Conservation (phyloP, 2,888 invertebrate species). For the Erpobdella octoculata region DNA sequence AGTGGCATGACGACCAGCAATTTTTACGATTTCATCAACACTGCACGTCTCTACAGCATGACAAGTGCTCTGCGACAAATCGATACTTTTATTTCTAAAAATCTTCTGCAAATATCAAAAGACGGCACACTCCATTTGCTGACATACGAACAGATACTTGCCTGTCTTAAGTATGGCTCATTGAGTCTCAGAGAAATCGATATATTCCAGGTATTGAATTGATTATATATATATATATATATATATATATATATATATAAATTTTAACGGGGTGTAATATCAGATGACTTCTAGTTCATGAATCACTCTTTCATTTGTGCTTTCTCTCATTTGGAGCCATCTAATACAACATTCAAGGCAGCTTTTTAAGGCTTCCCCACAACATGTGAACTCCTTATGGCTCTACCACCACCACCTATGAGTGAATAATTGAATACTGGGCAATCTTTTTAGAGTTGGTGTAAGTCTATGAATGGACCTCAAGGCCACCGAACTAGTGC, state of each 20-base stretch:
- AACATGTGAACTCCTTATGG: too few relatives aligned
- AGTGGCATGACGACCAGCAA: slow-evolving; percentile 52
- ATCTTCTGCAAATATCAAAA: slow-evolving; percentile 50
- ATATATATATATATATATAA: too few relatives aligned
- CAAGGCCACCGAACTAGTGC: too few relatives aligned
- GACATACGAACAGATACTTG: slow-evolving; percentile 48
- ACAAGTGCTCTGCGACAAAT: slow-evolving; percentile 51
- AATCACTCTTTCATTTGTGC: neutral
- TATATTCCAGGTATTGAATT: slow-evolving; percentile 46
- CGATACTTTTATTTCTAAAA: slow-evolving; percentile 50
- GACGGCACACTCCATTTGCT: slow-evolving; percentile 47
- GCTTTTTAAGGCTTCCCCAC: too few relatives aligned
- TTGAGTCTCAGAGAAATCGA: slow-evolving; percentile 49
- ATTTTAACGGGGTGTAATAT: too few relatives aligned
- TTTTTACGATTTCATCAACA: slow-evolving; percentile 52
- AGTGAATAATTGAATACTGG: too few relatives aligned
- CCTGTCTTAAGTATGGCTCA: slow-evolving; percentile 48
- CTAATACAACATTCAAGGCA: too few relatives aligned
- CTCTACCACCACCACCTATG: too few relatives aligned
- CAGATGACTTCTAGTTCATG: neutral
- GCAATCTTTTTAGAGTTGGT: too few relatives aligned
- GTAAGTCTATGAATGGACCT: too few relatives aligned
- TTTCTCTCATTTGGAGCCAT: too few relatives aligned
- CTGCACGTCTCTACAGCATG: slow-evolving; percentile 52
- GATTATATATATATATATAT: too few relatives aligned